Conservation (phyloP, 2,888 invertebrate genomes). For the Pollenia labialis region DNA sequence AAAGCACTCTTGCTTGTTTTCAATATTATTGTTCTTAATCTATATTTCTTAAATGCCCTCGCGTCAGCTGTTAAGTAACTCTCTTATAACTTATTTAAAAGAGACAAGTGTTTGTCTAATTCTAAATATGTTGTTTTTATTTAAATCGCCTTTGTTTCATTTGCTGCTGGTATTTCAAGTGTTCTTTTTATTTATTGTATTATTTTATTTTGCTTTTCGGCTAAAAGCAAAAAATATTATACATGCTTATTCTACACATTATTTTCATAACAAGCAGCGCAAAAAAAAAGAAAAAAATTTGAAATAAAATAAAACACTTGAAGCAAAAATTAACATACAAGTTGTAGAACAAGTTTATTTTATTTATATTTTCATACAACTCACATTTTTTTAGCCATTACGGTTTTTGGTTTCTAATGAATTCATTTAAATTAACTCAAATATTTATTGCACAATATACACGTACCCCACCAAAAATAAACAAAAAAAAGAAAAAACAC, state of each 20-base stretch:
- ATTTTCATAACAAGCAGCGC: slow-evolving; percentile 48
- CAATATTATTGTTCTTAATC: background rate
- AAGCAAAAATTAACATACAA: slow-evolving; percentile 75
- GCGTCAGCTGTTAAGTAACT: slow-evolving; percentile 47
- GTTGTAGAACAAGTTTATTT: slow-evolving; percentile 81
- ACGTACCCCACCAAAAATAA: slow-evolving; percentile 35
- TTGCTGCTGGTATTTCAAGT: slow-evolving; percentile 41
- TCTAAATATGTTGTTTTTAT: slow-evolving; percentile 19
- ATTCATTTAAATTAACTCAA: slow-evolving; percentile 75
- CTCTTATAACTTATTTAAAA: slow-evolving; percentile 45
- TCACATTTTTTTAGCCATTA: slow-evolving; percentile 34
- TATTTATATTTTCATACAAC: slow-evolving; percentile 33
- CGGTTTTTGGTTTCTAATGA: slow-evolving; percentile 75
- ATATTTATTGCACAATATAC: slow-evolving; percentile 71
- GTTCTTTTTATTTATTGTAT: slow-evolving; percentile 49
- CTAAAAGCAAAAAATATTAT: slow-evolving; percentile 11
- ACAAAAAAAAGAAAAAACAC: slow-evolving; percentile 17
- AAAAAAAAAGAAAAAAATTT: slow-evolving; percentile 31
- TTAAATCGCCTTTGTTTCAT: slow-evolving; percentile 6
- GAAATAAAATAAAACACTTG: slow-evolving; percentile 2
- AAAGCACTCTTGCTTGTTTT: background rate
- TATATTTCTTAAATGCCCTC: slow-evolving; percentile 2
- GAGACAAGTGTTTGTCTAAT: slow-evolving; percentile 65
- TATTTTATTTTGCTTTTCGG: slow-evolving; percentile 24
- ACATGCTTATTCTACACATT: slow-evolving; percentile 50